phyloP scores from a whole-genome alignment of 2,113 vertebrate species.

The Chaetops frenatus region DNA sequence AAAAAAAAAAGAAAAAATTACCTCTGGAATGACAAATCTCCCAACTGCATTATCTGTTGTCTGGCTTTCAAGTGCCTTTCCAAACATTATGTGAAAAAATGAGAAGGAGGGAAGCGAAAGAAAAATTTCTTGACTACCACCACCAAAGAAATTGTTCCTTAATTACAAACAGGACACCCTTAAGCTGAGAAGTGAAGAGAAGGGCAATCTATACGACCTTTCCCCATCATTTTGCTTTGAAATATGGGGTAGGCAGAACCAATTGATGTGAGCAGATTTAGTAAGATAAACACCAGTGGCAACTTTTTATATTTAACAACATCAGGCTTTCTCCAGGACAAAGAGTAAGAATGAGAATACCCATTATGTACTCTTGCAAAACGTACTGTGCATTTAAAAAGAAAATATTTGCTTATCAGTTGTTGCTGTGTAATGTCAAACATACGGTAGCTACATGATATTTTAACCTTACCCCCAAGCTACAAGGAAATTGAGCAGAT shows the following conservation, averaged over 20 bases:
- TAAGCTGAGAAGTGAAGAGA: conserved; percentile 17
- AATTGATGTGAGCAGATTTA: conserved; percentile 50
- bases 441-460: background rate
- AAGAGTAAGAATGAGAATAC: background rate
- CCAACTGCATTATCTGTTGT: background rate
- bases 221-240: conserved; percentile 44
- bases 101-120: background rate
- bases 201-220: conserved; percentile 12
- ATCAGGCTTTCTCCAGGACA: background rate
- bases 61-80: background rate
- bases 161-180: conserved; percentile 52
- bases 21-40: background rate
- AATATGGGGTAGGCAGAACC: conserved; percentile 49
- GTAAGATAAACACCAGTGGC: conserved; percentile 44
- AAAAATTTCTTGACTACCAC: background rate
- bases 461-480: conserved; percentile 51
- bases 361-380: background rate
- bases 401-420: conserved; percentile 58
- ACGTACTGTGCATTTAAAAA: conserved; percentile 8
- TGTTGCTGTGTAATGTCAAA: conserved; percentile 19
- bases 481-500: conserved; percentile 22
- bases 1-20: background rate
- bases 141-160: conserved; percentile 23
- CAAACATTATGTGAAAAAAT: background rate
- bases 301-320: conserved; percentile 11